These are phyloP conservation scores for Anastatus disparis DNA, from an alignment of 1,140 invertebrate species.

Conservation along the genomic window DNA sequence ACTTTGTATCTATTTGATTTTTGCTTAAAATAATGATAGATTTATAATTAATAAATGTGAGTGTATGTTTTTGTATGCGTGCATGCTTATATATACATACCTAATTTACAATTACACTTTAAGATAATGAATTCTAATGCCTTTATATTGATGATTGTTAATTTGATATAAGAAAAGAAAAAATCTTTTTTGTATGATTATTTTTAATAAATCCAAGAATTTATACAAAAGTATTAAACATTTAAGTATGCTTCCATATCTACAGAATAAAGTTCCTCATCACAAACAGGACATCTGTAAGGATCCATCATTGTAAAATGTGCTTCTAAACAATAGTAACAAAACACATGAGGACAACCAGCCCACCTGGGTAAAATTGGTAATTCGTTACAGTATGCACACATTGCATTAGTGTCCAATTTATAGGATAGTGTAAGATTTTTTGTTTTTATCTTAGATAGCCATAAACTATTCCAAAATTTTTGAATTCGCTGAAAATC, in stretches of 20 bases:
- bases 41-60: constrained; percentile 31
- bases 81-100: constrained; percentile 35
- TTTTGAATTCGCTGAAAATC: constrained; percentile 59
- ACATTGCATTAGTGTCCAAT: constrained; percentile 52
- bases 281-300: constrained; percentile 55
- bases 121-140: constrained; percentile 38
- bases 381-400: constrained; percentile 56
- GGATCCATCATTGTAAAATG: constrained; percentile 54
- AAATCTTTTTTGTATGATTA: constrained; percentile 43
- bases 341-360: constrained; percentile 61
- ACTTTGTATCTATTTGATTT: constrained; percentile 38
- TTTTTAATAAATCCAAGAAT: constrained; percentile 43
- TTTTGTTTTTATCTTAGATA: constrained; percentile 1
- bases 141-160: constrained; percentile 39
- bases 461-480: constrained; percentile 47
- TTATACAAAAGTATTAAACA: constrained; percentile 39
- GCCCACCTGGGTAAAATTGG: constrained; percentile 61
- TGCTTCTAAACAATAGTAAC: constrained; percentile 62
- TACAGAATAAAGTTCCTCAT: constrained; percentile 43
- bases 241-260: constrained; percentile 49
- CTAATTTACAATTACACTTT: constrained; percentile 35
- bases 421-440: constrained; percentile 11
- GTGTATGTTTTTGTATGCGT: constrained; percentile 39
- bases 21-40: constrained; percentile 25
- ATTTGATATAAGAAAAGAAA: constrained; percentile 39